Evolutionary conservation across 2,113 vertebrate species (phyloP).

Genomic region (Aegithalos caudatus): DNA sequence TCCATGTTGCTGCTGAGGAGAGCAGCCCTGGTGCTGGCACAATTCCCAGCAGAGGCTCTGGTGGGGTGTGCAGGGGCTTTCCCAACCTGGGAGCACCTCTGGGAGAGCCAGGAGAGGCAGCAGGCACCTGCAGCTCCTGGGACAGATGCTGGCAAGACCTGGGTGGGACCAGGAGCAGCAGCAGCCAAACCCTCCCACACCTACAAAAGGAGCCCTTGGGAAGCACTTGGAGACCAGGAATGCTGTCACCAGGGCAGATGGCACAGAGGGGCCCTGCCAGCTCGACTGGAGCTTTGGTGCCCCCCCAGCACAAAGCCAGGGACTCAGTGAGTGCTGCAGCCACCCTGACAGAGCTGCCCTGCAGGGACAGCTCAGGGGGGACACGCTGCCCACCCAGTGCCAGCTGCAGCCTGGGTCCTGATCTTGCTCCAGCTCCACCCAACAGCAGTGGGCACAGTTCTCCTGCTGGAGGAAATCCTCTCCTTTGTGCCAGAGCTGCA

Average conservation of each 20-base stretch:
- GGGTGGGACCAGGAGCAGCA: neutral
- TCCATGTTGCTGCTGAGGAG: neutral
- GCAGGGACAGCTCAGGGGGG: neutral
- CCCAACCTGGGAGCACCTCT: neutral
- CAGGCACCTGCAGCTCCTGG: accelerated
- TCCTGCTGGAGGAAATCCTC: neutral
- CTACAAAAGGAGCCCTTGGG: neutral
- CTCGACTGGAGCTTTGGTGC: neutral
- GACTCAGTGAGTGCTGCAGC: neutral
- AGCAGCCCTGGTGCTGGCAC: neutral
- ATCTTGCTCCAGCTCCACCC: neutral
- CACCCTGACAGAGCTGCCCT: neutral
- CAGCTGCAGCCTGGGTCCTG: neutral
- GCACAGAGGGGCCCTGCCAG: neutral
- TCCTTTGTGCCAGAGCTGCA: neutral
- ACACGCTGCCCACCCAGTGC: neutral
- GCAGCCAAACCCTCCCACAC: neutral
- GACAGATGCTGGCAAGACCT: neutral
- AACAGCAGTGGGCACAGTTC: neutral
- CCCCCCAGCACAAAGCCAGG: neutral
- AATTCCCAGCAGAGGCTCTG: neutral
- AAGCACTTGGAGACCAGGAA: neutral
- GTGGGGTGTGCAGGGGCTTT: neutral
- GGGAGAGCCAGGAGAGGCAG: neutral
- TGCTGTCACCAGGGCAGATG: neutral